Evolutionary conservation across 2,888 invertebrate genomes (phyloP), one percentile per base, ranked within the genome.

Genomic region (Nezara viridula): DNA sequence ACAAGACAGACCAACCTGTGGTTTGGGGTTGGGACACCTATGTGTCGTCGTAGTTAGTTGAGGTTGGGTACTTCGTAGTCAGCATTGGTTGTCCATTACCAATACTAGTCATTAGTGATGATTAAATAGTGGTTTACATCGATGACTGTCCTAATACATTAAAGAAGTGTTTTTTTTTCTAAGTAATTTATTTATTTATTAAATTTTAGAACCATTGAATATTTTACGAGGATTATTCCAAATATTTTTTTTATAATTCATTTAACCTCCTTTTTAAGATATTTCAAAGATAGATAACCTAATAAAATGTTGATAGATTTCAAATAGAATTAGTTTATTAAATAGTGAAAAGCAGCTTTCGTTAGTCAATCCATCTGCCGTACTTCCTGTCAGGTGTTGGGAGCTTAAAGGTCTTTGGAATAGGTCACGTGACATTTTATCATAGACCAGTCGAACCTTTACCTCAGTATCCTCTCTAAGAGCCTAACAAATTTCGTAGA

Each of bases 361-460:
- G 66, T 73, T 37, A 19, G 19, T 32, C 1, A 37, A 37, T 37
- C 37, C 19, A 37, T 19, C 7, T 37, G 16, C 21, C 44, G 5
- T 10, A 73, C 19, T 9, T 37, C 19, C 19, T 21, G 9, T 73
- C 66, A 32, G 66, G 32, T 73, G 32, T 73, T 73, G 37, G 66
- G 7, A 73, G 66, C 66, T 21, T 32, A 73, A 73, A 73, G 81
- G 81, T 47, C 81, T 81, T 44, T 12, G 19, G 81, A 81, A 81
- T 81, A 37, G 40, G 77, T 37, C 77, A 77, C 77, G 44, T 81
- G 81, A 81, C 81, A 81, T 81, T 81, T 81, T 47, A 81, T 81
- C 40, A 81, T 81, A 81, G 81, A 81, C n/a, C 44, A n/a, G 44
- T 73, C 19, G 44, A 81, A 40, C 81, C 81, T 81, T 40, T 44